Evolutionary conservation across 1,140 invertebrate species (phyloP).

Genomic region (Pteromalus puparum): DNA sequence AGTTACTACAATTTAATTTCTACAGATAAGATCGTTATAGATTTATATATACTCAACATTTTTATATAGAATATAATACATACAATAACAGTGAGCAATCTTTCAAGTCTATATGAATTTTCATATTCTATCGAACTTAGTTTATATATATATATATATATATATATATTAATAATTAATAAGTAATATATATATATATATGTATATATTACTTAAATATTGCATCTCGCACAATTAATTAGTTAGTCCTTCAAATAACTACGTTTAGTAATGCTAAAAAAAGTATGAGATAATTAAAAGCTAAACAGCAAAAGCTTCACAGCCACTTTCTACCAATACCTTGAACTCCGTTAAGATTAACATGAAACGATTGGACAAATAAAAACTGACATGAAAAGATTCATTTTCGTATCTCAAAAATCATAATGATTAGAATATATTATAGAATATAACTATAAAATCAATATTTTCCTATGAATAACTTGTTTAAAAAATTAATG

Average conservation of each 20-base stretch:
- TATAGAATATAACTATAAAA: background rate
- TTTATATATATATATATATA: background rate
- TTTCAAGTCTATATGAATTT: slow-evolving; percentile 29
- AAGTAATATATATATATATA: no score
- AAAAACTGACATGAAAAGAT: no score
- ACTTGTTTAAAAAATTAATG: no score
- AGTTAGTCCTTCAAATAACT: background rate
- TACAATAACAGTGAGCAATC: slow-evolving; percentile 16
- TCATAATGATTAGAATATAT: background rate
- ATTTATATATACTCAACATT: slow-evolving; percentile 32
- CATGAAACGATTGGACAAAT: no score
- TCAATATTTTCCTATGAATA: background rate
- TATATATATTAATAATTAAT: no score
- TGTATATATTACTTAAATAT: slow-evolving; percentile 1
- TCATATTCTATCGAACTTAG: slow-evolving; percentile 29
- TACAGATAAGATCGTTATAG: background rate
- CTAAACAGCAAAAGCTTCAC: slow-evolving; percentile 36
- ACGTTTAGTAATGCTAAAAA: background rate
- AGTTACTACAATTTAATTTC: background rate
- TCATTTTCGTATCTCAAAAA: no score
- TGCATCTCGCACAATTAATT: slow-evolving; percentile 12
- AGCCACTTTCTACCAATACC: slow-evolving; percentile 32
- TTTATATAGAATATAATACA: slow-evolving; percentile 25
- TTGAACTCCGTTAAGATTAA: background rate
- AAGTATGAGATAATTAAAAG: slow-evolving; percentile 15